Evolutionary conservation across 2,888 invertebrate genomes (phyloP).

Genomic region (Ethmia dodecea): DNA sequence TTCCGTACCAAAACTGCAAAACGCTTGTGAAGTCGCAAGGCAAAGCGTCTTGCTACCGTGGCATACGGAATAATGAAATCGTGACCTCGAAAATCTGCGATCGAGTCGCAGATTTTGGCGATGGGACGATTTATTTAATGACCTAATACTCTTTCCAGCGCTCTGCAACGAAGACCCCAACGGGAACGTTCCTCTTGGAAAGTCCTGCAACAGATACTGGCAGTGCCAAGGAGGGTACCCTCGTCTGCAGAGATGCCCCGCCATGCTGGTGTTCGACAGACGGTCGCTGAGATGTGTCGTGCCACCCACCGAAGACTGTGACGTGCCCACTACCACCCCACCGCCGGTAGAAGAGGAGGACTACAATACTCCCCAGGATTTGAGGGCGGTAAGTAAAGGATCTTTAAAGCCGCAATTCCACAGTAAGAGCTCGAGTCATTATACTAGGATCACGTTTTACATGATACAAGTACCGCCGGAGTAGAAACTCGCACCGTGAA

Average conservation of each 20-base stretch:
- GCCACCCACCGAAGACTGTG: constrained; percentile 93
- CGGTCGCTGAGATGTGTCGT: constrained; percentile 90
- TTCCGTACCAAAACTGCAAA: too few species aligned
- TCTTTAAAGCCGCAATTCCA: not conserved
- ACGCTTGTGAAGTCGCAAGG: too few species aligned
- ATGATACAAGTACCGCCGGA: not conserved
- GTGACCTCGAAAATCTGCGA: too few species aligned
- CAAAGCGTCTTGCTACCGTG: too few species aligned
- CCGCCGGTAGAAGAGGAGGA: constrained; percentile 80
- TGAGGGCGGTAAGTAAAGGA: constrained; percentile 40
- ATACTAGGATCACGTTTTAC: not conserved
- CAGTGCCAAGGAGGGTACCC: constrained; percentile 96
- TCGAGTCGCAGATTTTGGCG: too few species aligned
- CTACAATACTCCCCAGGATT: constrained; percentile 29
- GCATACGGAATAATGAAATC: too few species aligned
- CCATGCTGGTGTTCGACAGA: constrained; percentile 93
- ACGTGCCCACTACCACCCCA: constrained; percentile 87
- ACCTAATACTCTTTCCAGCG: constrained; percentile 78
- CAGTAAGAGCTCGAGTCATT: not conserved
- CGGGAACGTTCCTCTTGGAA: constrained; percentile 93
- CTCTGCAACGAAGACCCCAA: constrained; percentile 94
- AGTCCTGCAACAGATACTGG: constrained; percentile 96
- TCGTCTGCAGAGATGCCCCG: constrained; percentile 92
- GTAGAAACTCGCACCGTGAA: not conserved
- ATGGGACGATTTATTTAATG: not conserved